Evolutionary conservation across 2,113 vertebrate species (phyloP).

Genomic region (Forbesichthys agassizii): DNA sequence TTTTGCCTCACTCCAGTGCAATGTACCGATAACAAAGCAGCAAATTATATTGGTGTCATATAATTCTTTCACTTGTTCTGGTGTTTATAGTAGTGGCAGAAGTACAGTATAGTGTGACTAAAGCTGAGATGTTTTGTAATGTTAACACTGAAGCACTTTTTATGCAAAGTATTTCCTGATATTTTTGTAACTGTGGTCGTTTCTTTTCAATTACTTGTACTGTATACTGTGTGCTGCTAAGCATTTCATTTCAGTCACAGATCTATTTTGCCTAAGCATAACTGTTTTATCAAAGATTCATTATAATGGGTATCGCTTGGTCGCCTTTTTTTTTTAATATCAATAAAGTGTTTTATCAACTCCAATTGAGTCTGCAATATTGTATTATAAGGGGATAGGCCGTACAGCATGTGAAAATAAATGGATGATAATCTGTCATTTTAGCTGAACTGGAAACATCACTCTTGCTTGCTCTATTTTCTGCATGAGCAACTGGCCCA

Average conservation of each 20-base stretch:
- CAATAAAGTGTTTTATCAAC: background rate
- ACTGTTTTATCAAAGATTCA: background rate
- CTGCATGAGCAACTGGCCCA: too few relatives aligned
- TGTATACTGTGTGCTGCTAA: constrained; percentile 34
- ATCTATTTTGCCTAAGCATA: constrained; percentile 30
- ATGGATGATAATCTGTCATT: constrained; percentile 43
- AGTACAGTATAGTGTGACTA: constrained; percentile 37
- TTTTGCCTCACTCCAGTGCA: constrained; percentile 65
- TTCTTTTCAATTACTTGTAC: constrained; percentile 29
- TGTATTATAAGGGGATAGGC: background rate
- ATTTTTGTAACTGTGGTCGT: constrained; percentile 70
- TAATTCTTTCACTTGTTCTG: constrained; percentile 28
- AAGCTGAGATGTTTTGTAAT: constrained; percentile 65
- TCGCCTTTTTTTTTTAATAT: constrained; percentile 29
- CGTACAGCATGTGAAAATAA: constrained; percentile 3
- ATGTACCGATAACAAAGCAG: constrained; percentile 48
- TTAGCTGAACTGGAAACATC: constrained; percentile 56
- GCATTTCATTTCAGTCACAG: constrained; percentile 35
- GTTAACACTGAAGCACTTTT: constrained; percentile 79
- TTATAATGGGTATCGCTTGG: constrained; percentile 1
- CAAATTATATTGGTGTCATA: constrained; percentile 4
- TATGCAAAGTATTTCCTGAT: constrained; percentile 73
- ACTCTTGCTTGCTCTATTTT: background rate
- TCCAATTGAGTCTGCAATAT: background rate
- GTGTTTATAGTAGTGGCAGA: constrained; percentile 30